Percentiles rank a stretch among this genome's conserved stretches.
Evolutionary conservation across 2,113 vertebrate species (phyloP).

Genomic region (Osmerus mordax): DNA sequence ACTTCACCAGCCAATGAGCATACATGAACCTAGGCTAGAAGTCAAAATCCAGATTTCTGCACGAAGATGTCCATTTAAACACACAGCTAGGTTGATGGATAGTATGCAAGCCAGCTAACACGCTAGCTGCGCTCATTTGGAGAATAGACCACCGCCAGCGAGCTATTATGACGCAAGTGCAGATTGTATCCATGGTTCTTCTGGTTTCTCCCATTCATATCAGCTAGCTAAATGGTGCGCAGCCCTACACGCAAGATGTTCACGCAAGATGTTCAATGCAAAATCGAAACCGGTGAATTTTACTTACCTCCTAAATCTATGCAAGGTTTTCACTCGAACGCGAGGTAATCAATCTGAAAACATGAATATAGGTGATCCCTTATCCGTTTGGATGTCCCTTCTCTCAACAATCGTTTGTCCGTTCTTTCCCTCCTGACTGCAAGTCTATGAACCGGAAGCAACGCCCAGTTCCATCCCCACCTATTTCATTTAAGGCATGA

Average conservation of each 20-base stretch:
- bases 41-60: too few species aligned
- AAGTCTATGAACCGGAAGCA: conserved; percentile 39
- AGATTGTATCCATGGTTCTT: conserved; percentile 58
- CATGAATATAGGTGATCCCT: conserved; percentile 73
- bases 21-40: too few species aligned
- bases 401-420: conserved; percentile 37
- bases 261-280: conserved; percentile 27
- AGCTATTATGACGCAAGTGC: conserved; percentile 62
- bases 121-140: conserved; percentile 35
- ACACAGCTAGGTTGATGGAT: not conserved
- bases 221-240: conserved; percentile 47
- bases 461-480: conserved; percentile 18
- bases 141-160: conserved; percentile 50
- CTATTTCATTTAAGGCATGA: not conserved
- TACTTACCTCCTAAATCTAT: conserved; percentile 69
- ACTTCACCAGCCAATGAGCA: too few species aligned
- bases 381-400: conserved; percentile 61
- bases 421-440: conserved; percentile 28
- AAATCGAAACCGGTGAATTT: not conserved
- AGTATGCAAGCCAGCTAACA: conserved; percentile 9
- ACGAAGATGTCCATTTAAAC: too few species aligned
- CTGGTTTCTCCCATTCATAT: conserved; percentile 49
- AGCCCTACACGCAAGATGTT: conserved; percentile 8
- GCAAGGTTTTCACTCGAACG: conserved; percentile 52
- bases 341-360: conserved; percentile 65